phyloP scores from a whole-genome alignment of 2,797 vertebrate genomes.

The Phylloscopus collybita region DNA sequence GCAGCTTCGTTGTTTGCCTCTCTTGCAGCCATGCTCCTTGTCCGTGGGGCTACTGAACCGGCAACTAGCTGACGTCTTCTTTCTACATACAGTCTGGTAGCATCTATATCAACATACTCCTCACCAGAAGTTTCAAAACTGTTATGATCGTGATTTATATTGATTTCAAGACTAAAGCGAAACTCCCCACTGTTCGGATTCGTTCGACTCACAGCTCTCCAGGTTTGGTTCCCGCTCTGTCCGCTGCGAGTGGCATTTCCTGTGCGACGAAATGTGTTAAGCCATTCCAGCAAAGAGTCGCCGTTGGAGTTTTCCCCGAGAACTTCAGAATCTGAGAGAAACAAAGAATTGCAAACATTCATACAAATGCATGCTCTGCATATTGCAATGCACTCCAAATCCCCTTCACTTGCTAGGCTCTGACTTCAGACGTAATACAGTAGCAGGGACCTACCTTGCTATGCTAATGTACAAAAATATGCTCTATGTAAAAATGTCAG shows the following conservation, averaged over 20 bases:
- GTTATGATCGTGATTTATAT: conserved; percentile 93
- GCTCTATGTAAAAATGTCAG: not conserved
- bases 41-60: conserved; percentile 68
- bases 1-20: not conserved
- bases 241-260: conserved; percentile 93
- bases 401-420: not conserved
- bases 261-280: conserved; percentile 91
- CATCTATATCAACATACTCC: conserved; percentile 51
- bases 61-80: conserved; percentile 44
- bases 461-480: fast-evolving
- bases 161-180: conserved; percentile 95
- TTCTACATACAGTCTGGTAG: conserved; percentile 31
- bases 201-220: conserved; percentile 93
- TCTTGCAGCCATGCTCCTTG: conserved; percentile 67
- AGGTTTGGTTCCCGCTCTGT: conserved; percentile 95
- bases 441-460: not conserved
- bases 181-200: conserved; percentile 95
- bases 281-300: conserved; percentile 91
- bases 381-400: not conserved
- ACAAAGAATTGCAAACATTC: conserved; percentile 29
- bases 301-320: conserved; percentile 85
- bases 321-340: conserved; percentile 82
- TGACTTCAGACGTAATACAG: not conserved
- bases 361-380: not conserved
- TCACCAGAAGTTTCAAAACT: conserved; percentile 55